phyloP scores from a whole-genome alignment of 2,113 vertebrate genomes.

The Gymnorhina tibicen region DNA sequence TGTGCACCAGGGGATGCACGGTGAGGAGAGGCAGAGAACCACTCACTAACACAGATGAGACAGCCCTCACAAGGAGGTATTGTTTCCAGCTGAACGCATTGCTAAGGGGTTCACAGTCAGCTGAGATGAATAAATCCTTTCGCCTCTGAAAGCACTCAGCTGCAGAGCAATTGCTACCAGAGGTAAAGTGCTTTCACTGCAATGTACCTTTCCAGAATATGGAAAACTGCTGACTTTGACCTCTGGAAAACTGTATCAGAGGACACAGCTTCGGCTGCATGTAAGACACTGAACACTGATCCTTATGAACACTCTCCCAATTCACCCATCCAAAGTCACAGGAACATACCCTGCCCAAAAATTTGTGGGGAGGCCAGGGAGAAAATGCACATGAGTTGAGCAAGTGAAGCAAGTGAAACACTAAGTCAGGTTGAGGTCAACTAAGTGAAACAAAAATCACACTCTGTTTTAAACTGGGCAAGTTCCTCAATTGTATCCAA shows the following conservation, averaged over 20 bases:
- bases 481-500: background rate
- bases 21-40: background rate
- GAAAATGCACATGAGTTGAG: background rate
- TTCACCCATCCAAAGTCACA: background rate
- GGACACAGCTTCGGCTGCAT: background rate
- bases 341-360: background rate
- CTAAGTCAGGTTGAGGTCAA: background rate
- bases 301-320: background rate
- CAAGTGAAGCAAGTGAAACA: background rate
- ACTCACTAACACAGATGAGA: background rate
- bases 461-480: background rate
- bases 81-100: conserved; percentile 32
- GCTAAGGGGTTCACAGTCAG: conserved; percentile 5
- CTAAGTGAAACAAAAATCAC: background rate
- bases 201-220: background rate
- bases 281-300: background rate
- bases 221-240: background rate
- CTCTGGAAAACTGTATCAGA: background rate
- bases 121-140: conserved; percentile 32
- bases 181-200: conserved; percentile 48
- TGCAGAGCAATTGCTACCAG: background rate
- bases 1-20: background rate
- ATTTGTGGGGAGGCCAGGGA: background rate
- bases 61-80: conserved; percentile 1
- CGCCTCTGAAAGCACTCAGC: conserved; percentile 26